Conservation (phyloP, 2,797 vertebrate species). For the Macropus fuliginosus region DNA sequence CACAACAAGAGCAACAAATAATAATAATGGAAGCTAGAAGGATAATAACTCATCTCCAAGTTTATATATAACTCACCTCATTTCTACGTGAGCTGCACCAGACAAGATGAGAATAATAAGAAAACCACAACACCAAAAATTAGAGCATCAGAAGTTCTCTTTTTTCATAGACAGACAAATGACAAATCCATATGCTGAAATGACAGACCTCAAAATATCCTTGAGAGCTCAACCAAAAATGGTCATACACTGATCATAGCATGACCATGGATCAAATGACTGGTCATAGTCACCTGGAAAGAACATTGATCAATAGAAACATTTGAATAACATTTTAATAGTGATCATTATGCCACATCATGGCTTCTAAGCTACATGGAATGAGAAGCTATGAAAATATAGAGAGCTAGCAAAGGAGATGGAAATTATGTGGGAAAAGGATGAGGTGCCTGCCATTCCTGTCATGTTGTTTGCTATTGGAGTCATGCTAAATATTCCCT, state of each 20-base stretch:
- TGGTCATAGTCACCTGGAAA: not conserved
- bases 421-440: not conserved
- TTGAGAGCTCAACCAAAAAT: not conserved
- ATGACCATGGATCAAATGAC: not conserved
- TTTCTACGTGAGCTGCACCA: too few species aligned
- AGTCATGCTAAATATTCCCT: not conserved
- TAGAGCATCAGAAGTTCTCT: too few species aligned
- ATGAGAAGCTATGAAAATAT: not conserved
- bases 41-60: too few species aligned
- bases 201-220: not conserved
- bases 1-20: too few species aligned
- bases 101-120: too few species aligned
- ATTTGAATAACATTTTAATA: not conserved
- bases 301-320: not conserved
- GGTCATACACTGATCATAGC: not conserved
- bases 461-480: not conserved
- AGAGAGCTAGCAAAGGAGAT: not conserved
- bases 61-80: too few species aligned
- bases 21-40: too few species aligned
- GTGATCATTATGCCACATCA: not conserved
- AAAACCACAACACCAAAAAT: too few species aligned
- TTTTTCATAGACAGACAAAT: too few species aligned
- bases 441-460: not conserved
- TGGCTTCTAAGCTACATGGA: not conserved
- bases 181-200: not conserved